A percentile compares a stretch with the other conserved stretches of the same genome.
Evolutionary conservation across 2,888 invertebrate species (phyloP).

Genomic region (Diplolepis rosae): DNA sequence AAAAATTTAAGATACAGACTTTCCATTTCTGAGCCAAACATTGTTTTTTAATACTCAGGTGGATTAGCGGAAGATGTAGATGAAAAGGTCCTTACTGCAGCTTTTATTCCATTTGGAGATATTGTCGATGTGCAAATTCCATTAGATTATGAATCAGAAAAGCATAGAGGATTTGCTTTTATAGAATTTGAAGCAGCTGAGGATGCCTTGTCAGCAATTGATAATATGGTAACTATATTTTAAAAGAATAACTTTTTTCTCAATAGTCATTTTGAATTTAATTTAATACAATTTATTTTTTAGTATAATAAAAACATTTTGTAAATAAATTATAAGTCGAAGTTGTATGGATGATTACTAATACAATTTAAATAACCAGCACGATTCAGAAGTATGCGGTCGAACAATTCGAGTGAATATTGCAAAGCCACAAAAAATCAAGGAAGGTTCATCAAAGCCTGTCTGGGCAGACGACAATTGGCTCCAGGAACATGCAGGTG

Average conservation of each 20-base stretch:
- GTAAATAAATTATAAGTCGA: no score
- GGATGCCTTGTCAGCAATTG: constrained; percentile 99
- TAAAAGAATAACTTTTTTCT: neutral
- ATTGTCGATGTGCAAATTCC: constrained; percentile 98
- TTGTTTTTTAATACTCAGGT: constrained; percentile 70
- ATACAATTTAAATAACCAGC: constrained; percentile 76
- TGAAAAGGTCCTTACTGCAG: constrained; percentile 95
- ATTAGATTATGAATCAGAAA: constrained; percentile 97
- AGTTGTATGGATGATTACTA: neutral
- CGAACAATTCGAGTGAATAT: constrained; percentile 96
- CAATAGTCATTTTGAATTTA: no score
- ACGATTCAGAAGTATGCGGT: constrained; percentile 98
- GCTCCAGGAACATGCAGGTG: constrained; percentile 98
- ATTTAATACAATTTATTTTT: neutral
- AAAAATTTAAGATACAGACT: no score
- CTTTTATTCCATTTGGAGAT: constrained; percentile 99
- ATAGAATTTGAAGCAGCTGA: constrained; percentile 98
- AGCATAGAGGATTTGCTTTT: constrained; percentile 98
- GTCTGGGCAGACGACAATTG: constrained; percentile 99
- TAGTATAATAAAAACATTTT: no score
- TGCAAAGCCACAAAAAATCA: constrained; percentile 96
- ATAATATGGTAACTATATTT: constrained; percentile 89
- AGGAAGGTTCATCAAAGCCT: constrained; percentile 94
- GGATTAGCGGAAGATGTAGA: constrained; percentile 96
- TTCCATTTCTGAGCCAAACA: neutral